Evolutionary conservation across 2,797 vertebrate genomes (phyloP), one percentile per base, ranked within the genome.

Genomic region (Pipistrellus nathusii): DNA sequence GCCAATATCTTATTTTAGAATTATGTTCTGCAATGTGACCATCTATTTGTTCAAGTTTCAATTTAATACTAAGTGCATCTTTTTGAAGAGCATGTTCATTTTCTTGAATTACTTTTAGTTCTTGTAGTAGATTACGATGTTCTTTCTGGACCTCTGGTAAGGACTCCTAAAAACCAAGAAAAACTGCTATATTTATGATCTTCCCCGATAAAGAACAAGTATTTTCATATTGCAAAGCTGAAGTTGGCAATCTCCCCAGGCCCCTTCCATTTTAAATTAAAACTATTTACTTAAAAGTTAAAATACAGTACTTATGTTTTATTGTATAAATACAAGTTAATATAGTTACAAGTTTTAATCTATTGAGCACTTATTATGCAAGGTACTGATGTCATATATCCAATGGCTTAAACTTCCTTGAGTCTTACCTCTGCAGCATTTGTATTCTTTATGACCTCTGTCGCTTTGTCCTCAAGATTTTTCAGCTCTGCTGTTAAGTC

Each of bases 1-100:
- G 99, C 99, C 99, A 99, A 95, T 99, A 98, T 97, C 99, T 99
- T 84, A 99, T 97, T 98, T 99, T 99, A 77, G 98, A 98, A 95
- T 99, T 99, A 97, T 99, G 98, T 86, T 99, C 98, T 0, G 98
- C 91, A 97, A 99, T 98, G 92, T 98, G 98, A 69, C 98, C 97
- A 21, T 99, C 98, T 0, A 99, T 98, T 93, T 99, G 99, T 93
- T 99, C 99, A 7, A 99, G 98, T 96, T 99, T 99, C 88, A 99
- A 98, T 55, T 99, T 99, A 71, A 99, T 98, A 25, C 97, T 99
- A 27, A 99, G 98, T n/a, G 99, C 99, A 94, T 99, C 99, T 95
- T 99, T 99, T 91, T 99, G 99, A 95, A 99, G 98, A 0, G 96
- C 96, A 8, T 99, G 99, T 85, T 99, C 99, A 93, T 99, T 98